Evolutionary conservation across 1,140 invertebrate genomes (phyloP), one percentile per base, ranked within the genome.

Genomic region (Euura lappo): DNA sequence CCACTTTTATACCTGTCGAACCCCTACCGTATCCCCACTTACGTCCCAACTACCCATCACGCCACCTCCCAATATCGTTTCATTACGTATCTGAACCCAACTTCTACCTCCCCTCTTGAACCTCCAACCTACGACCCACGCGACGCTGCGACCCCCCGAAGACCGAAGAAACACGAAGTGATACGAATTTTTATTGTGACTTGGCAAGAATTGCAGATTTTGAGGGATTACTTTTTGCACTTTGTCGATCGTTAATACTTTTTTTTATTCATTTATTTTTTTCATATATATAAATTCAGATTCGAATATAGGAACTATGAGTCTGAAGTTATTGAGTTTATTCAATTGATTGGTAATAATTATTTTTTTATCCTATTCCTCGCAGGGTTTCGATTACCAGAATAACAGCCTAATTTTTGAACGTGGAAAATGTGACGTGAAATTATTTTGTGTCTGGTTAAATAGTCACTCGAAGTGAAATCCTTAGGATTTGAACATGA

Each of bases 111-210:
- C n/a, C 66, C 76, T 74, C 77, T 74, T 71, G 71, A 75, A 71
- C 51, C 70, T 51, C 76, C 74, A 71, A 74, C 66, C 73, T 44
- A 67, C 13, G 7, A 6, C 71, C 75, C 69, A 64, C 76, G 72
- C 70, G 51, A 68, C 60, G 69, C 64, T 45, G 65, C 45, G 51
- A 70, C 66, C 66, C 65, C 6, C 66, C 13, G 43, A 11, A 8
- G 6, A 8, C 6, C 83, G 84, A 84, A 80, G 81, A 84, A 85
- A 85, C 84, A 85, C 83, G 83, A 85, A 85, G 81, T 82, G 79
- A 80, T 80, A 83, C 84, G 84, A 86, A 87, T 86, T 87, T 87
- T 87, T 87, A 87, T 86, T 85, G 84, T 87, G 84, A 81, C 85
- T 82, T 84, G 28, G 28, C 28, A 28, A 28, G 28, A 28, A 28